Evolutionary conservation across 2,888 invertebrate species (phyloP), one percentile per base, ranked within the genome.

Genomic region (Epirrhoe tristata): DNA sequence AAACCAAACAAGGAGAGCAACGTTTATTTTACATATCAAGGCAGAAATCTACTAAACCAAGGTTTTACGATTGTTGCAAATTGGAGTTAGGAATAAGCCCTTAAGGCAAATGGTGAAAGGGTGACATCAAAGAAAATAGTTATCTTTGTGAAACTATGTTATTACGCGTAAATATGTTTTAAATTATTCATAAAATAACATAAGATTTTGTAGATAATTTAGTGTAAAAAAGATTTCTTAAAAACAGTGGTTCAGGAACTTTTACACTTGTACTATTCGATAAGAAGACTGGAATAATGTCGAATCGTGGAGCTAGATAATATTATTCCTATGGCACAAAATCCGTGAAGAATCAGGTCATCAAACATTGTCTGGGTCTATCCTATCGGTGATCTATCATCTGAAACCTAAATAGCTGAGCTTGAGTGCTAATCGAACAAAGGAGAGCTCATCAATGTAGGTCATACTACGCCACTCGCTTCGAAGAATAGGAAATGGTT

Each of bases 401-500:
- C 12, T 12, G 12, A 43, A 43, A 43, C 39, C 24, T 12, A 43
- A 43, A 43, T 43, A 43, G 39, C 39, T 5, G 39, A 43, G 39
- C 12, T 4, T 12, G 24, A 24, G 24, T 43, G 12, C 39, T 12
- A 12, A 43, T 43, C 39, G 39, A 43, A 43, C 39, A 43, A 43
- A 43, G 39, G 39, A 12, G 12, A 4, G 12, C 39, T 43, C 12
- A 5, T 34, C 34, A 12, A 43, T 12, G 12, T 43, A 12, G 39
- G 39, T 43, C 39, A 43, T 43, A 48, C 12, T 48, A 16, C 14
- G 12, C 14, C 48, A n/a, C 46, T 5, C 12, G 46, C 46, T 48
- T 48, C 46, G 14, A 46, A 16, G 31, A 69, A 78, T 73, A 74
- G 73, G 74, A 77, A 77, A 70, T 58, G 66, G 71, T 76, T 79